Evolutionary conservation across 2,113 vertebrate species (phyloP).

Genomic region (Solenodon paradoxus): DNA sequence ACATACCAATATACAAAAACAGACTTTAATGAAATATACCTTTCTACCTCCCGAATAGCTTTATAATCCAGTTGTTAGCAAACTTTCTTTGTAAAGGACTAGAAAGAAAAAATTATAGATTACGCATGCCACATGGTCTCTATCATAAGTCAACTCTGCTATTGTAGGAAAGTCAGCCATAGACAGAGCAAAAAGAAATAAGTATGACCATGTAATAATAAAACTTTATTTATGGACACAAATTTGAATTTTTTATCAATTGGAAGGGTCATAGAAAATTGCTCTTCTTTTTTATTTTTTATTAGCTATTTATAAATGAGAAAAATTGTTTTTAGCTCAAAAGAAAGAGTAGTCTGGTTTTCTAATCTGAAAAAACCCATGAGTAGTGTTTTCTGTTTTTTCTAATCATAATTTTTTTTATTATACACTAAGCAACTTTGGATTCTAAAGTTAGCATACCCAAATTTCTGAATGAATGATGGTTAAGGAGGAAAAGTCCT

Average conservation of each 20-base stretch:
- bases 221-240: slow-evolving; percentile 16
- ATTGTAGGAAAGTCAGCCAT: fast-evolving
- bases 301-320: background rate
- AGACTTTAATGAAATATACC: background rate
- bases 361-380: background rate
- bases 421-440: background rate
- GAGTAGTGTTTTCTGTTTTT: background rate
- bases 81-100: background rate
- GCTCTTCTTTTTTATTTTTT: background rate
- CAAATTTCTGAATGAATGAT: background rate
- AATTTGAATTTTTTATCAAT: background rate
- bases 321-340: background rate
- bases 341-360: background rate
- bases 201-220: background rate
- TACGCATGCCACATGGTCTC: background rate
- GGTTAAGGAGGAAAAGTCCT: background rate
- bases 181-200: background rate
- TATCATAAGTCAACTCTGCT: background rate
- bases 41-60: background rate
- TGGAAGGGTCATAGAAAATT: background rate
- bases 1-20: background rate
- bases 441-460: background rate
- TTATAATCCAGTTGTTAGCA: background rate
- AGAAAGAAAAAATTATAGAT: background rate
- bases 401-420: slow-evolving; percentile 1